Evolutionary conservation across 2,888 invertebrate species (phyloP), one percentile per base, ranked within the genome.

Genomic region (Trissoscelio sp.): DNA sequence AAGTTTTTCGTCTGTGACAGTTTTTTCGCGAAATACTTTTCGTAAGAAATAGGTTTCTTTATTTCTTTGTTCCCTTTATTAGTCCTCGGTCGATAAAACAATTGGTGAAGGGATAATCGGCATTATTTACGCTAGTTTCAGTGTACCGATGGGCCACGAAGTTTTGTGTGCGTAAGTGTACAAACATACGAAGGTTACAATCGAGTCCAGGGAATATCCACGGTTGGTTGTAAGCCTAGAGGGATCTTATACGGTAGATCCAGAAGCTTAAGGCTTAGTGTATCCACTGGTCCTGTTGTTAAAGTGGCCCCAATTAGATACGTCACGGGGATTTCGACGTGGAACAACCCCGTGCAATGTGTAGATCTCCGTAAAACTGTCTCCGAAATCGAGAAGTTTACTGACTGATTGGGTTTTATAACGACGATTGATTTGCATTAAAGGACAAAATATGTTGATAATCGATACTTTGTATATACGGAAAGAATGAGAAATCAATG

Each of bases 51-150:
- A n/a, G n/a, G n/a, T 60, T 48, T 60, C 42, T 14, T 53, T 44
- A n/a, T 22, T 55, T 48, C n/a, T 46, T 11, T 5, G 9, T 37
- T 60, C 44, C 22, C 67, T 39, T 62, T 81, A 78, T 44, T 51
- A 22, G 51, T 37, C 1, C 85, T 89, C 87, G 88, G 83, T 89
- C 91, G 91, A 91, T 91, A 91, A 91, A 91, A 90, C 91, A 91
- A 91, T 91, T 90, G 89, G 90, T 90, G 88, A 86, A 88, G 89
- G 90, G 90, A 90, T 91, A 91, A 91, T 90, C 90, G 89, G 88
- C 87, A 89, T 91, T 91, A 91, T 91, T 91, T 90, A 91, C 90
- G 91, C 90, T 87, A 89, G 89, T 90, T 90, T 90, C 90, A 86
- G 88, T 84, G 55, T 48, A 53, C n/a, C 55, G 39, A 69, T 39